Base-by-base conservation (phyloP, 1,140 invertebrate species). In the Trichonephila inaurata region DNA sequence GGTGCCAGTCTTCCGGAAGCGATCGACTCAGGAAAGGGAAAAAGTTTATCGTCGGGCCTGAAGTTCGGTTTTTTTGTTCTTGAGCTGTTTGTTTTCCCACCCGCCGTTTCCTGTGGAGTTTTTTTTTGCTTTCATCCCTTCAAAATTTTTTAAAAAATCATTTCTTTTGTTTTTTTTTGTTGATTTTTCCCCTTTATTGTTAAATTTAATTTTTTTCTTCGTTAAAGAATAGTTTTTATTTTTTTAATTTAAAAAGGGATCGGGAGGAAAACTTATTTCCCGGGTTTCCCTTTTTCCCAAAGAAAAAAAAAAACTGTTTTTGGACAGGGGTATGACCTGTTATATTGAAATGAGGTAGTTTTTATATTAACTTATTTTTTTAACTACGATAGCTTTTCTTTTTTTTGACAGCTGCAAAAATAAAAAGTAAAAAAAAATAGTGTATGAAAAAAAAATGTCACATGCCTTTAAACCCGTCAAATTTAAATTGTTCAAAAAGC, bases 1-100 rank as follows among this genome's bases (percentile, higher is more conserved):
- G 89, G 24, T 77, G 69, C 89, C 89, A 91, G 89, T 91, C 89
- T 91, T 91, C 89, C 89, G 82, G 72, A 77, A 91, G 89, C 69
- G 69, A 91, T 89, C 87, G 87, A 28, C 19, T 72, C 89, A n/a
- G 72, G 87, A 64, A 77, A 77, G 69, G 82, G 89, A 62, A 66
- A 82, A 81, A 91, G 89, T 91, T 44, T 58, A 89, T 91, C 89
- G 89, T 62, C 72, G 82, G 89, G n/a, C 33, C 89, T 28, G 61
- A 72, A 81, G 69, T 82, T 91, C 21, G 40, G 87, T 62, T 51
- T 64, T 69, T 58, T 85, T 85, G 82, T 85, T 85, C 81, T 83
- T 83, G 66, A 69, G n/a, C 66, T 69, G 66, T 69, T 69, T 69
- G 24, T 24, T 69, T 77, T 77, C 28, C n/a, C n/a, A 33, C 69